phyloP scores from a whole-genome alignment of 2,113 vertebrate genomes.

The Oreochromis tanganicae region DNA sequence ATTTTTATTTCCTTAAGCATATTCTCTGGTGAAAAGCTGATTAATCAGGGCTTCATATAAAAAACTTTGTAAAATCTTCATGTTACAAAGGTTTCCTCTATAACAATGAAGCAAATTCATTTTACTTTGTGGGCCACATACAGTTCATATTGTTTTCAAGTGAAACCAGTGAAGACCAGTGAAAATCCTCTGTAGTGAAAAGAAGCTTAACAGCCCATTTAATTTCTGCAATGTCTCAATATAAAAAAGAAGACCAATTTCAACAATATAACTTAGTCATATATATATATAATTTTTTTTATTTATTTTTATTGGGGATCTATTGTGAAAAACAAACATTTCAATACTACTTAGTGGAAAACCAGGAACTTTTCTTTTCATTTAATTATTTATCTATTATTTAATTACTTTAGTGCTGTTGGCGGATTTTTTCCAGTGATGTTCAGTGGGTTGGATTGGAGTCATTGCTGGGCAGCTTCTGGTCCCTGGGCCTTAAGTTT shows the following conservation, averaged over 20 bases:
- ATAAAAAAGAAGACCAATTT: not conserved
- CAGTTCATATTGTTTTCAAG: not conserved
- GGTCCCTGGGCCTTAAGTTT: not conserved
- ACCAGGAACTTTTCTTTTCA: not conserved
- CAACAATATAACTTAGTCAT: not conserved
- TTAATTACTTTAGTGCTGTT: not conserved
- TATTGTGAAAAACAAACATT: not conserved
- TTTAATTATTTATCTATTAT: not conserved
- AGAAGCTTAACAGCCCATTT: not conserved
- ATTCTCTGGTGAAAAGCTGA: not conserved
- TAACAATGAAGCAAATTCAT: not conserved
- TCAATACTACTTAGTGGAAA: not conserved
- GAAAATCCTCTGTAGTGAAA: not conserved
- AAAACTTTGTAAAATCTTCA: not conserved
- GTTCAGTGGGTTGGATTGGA: not conserved
- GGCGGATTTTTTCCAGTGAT: rapidly evolving
- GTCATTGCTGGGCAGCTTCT: not conserved
- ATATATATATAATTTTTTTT: not conserved
- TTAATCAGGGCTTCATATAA: not conserved
- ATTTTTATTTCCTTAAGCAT: not conserved
- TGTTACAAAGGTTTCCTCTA: not conserved
- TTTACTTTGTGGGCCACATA: not conserved
- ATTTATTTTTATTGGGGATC: not conserved
- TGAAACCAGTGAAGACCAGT: not conserved
- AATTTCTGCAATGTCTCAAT: not conserved